These are phyloP conservation scores for Dromiciops gliroides DNA, from an alignment of 2,113 vertebrate species.

Conservation along the genomic window DNA sequence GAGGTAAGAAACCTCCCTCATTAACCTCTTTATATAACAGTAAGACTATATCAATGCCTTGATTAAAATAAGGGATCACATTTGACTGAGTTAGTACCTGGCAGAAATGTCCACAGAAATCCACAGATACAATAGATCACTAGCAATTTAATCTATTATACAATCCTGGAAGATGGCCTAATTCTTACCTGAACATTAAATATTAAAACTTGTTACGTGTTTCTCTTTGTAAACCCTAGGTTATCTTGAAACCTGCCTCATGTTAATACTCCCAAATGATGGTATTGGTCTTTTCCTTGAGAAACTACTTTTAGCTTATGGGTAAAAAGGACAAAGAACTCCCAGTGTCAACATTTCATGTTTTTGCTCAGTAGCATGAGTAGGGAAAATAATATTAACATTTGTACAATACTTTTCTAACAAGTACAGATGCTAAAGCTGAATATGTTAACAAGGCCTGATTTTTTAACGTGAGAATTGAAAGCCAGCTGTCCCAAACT, in stretches of 20 bases:
- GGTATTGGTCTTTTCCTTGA: neutral
- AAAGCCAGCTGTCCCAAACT: neutral
- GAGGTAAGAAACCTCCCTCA: neutral
- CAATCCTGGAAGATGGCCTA: constrained; percentile 2
- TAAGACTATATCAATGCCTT: constrained; percentile 14
- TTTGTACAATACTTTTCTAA: neutral
- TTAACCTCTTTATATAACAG: neutral
- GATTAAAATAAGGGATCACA: neutral
- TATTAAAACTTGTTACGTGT: constrained; percentile 3
- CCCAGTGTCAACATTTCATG: neutral
- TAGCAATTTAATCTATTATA: constrained; percentile 40
- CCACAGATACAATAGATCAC: neutral
- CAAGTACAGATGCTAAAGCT: neutral
- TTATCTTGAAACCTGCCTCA: neutral
- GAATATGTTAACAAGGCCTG: neutral
- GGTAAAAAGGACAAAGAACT: neutral
- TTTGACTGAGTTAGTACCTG: constrained; percentile 46
- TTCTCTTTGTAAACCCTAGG: constrained; percentile 33
- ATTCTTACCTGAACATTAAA: constrained; percentile 29
- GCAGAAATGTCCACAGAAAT: constrained; percentile 24
- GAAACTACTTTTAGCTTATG: neutral
- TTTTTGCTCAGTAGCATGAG: neutral
- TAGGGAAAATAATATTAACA: neutral
- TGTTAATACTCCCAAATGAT: neutral
- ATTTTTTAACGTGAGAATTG: neutral